phyloP scores from a whole-genome alignment of 2,797 vertebrate genomes.

The Lepus oiostolus region DNA sequence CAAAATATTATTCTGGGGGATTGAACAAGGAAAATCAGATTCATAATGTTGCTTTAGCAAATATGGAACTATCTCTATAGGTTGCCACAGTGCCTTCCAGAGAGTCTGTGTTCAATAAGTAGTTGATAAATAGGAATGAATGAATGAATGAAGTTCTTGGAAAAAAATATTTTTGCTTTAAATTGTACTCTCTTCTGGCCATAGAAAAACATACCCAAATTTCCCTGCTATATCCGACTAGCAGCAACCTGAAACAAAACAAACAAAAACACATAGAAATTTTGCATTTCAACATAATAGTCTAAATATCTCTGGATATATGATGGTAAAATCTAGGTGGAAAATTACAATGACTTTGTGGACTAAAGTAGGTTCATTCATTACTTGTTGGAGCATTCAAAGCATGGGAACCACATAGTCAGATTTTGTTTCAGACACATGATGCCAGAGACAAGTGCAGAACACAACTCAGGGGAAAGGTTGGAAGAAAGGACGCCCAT shows the following conservation, averaged over 20 bases:
- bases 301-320: neutral
- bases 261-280: neutral
- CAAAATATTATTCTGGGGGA: neutral
- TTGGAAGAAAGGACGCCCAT: neutral
- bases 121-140: neutral
- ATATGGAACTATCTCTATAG: neutral
- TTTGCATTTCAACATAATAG: neutral
- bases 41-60: neutral
- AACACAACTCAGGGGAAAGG: neutral
- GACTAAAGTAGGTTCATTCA: too few relatives aligned
- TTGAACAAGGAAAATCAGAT: neutral
- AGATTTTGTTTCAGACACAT: neutral
- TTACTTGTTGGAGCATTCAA: too few relatives aligned
- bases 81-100: neutral
- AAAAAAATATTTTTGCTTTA: neutral
- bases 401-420: neutral
- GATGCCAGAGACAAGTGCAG: neutral
- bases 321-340: neutral
- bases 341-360: conserved; percentile 28
- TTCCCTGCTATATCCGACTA: neutral
- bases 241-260: neutral
- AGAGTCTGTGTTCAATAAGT: neutral
- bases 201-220: neutral
- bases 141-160: neutral
- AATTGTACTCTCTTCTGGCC: neutral